Percentiles rank a stretch among this genome's conserved stretches.
Evolutionary conservation across 2,888 invertebrate species (phyloP).

Genomic region (Nycteola revayana): DNA sequence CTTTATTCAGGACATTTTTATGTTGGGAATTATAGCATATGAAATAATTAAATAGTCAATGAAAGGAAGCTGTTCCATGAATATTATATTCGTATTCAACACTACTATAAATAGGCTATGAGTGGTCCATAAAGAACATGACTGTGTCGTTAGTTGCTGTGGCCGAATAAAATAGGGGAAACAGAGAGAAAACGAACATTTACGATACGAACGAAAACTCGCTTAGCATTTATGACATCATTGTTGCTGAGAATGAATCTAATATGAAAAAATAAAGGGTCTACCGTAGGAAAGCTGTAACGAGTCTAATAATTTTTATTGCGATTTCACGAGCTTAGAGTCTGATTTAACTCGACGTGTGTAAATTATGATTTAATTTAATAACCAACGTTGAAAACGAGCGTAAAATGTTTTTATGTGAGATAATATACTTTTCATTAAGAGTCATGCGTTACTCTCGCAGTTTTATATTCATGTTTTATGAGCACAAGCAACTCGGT

Average conservation of each 20-base stretch:
- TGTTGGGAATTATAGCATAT: no score
- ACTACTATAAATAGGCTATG: conserved; percentile 18
- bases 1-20: no score
- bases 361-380: conserved; percentile 80
- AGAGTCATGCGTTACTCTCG: conserved; percentile 63
- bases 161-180: conserved; percentile 45
- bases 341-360: conserved; percentile 72
- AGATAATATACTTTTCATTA: conserved; percentile 78
- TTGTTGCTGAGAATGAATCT: conserved; percentile 55
- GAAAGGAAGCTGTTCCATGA: no score
- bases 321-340: conserved; percentile 68
- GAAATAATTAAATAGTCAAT: no score
- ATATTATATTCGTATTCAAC: background rate
- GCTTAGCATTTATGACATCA: conserved; percentile 63
- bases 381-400: conserved; percentile 70
- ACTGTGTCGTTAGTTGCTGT: conserved; percentile 44
- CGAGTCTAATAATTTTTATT: conserved; percentile 73
- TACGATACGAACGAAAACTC: conserved; percentile 65
- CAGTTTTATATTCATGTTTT: conserved; percentile 66
- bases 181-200: conserved; percentile 41
- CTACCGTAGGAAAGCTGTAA: conserved; percentile 52
- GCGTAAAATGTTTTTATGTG: conserved; percentile 75
- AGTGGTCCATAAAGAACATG: conserved; percentile 32
- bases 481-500: conserved; percentile 48
- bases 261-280: conserved; percentile 49